These are phyloP conservation scores for Geodia barretti DNA, from an alignment of 37 sponge, comb jelly and placozoan genomes.

Conservation along the genomic window DNA sequence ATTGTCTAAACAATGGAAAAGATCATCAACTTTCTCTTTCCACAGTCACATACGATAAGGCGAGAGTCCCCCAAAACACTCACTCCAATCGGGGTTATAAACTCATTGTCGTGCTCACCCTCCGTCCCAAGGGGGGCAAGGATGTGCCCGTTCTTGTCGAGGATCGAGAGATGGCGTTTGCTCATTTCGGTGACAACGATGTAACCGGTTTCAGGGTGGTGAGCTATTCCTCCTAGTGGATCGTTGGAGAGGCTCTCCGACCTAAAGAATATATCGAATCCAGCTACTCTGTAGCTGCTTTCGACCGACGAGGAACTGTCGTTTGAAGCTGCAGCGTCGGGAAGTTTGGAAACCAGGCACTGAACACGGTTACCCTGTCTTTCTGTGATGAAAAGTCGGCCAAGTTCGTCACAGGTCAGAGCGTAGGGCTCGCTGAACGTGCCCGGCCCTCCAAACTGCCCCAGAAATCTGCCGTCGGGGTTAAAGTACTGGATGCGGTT, in stretches of 20 bases:
- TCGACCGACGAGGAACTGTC: neutral
- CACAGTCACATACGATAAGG: slow-evolving; percentile 5
- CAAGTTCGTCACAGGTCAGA: neutral
- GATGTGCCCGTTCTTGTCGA: neutral
- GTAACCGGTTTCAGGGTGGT: neutral
- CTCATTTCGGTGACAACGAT: slow-evolving; percentile 11
- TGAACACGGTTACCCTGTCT: slow-evolving; percentile 4
- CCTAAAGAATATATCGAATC: neutral
- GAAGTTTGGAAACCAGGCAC: too few relatives aligned
- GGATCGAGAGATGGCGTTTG: slow-evolving; percentile 4
- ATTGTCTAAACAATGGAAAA: neutral
- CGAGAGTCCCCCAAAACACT: neutral
- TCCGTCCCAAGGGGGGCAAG: neutral
- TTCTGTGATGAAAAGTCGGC: slow-evolving; percentile 7
- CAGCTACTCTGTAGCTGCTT: neutral
- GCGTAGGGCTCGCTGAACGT: slow-evolving; percentile 7
- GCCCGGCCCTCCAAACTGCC: neutral
- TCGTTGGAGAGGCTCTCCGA: neutral
- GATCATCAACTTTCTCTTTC: neutral
- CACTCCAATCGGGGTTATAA: neutral
- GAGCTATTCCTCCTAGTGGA: slow-evolving; percentile 15
- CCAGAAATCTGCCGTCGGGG: neutral
- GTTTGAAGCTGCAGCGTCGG: neutral
- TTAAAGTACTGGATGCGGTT: slow-evolving; percentile 24
- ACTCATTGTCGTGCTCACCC: neutral